A percentile compares a stretch with the other conserved stretches of the same genome.
Conservation (phyloP, 2,888 invertebrate genomes). For the Mesorhabditis sp. region DNA sequence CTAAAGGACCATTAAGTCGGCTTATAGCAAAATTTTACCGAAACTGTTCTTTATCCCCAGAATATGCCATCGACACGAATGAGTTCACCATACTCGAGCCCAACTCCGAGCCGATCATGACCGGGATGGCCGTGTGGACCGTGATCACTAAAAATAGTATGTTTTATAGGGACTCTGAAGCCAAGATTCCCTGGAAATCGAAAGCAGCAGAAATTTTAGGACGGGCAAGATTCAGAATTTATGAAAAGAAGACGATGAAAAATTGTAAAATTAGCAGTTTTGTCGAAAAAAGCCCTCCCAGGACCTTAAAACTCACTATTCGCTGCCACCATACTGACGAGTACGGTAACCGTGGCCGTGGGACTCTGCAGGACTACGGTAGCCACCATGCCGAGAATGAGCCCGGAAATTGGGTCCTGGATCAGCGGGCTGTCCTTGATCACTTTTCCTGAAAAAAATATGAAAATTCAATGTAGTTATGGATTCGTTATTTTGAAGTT, state of each 20-base stretch:
- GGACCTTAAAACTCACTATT: slow-evolving; percentile 38
- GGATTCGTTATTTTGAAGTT: not conserved
- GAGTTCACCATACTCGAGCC: slow-evolving; percentile 66
- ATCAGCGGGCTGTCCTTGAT: slow-evolving; percentile 47
- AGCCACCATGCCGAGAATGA: slow-evolving; percentile 49
- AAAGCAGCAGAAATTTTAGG: too few species aligned
- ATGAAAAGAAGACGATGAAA: too few species aligned
- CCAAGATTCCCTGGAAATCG: not conserved
- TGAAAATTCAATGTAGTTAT: not conserved
- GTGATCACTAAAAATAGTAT: slow-evolving; percentile 50
- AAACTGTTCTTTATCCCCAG: slow-evolving; percentile 43
- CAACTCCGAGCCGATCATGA: slow-evolving; percentile 66
- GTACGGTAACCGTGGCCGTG: slow-evolving; percentile 43
- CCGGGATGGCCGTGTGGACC: slow-evolving; percentile 63
- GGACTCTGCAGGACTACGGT: slow-evolving; percentile 47
- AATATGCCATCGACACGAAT: slow-evolving; percentile 63
- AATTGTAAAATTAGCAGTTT: too few species aligned
- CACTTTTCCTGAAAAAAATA: slow-evolving; percentile 37
- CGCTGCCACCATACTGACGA: slow-evolving; percentile 63
- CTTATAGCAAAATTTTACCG: not conserved
- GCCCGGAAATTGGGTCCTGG: slow-evolving; percentile 49
- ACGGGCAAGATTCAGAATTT: too few species aligned
- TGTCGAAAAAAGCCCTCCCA: too few species aligned
- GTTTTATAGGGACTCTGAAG: not conserved
- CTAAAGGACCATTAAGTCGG: slow-evolving; percentile 13